These are phyloP conservation scores for Rhagophthalmus giganteus DNA, from an alignment of 2,888 invertebrate genomes.

Conservation along the genomic window DNA sequence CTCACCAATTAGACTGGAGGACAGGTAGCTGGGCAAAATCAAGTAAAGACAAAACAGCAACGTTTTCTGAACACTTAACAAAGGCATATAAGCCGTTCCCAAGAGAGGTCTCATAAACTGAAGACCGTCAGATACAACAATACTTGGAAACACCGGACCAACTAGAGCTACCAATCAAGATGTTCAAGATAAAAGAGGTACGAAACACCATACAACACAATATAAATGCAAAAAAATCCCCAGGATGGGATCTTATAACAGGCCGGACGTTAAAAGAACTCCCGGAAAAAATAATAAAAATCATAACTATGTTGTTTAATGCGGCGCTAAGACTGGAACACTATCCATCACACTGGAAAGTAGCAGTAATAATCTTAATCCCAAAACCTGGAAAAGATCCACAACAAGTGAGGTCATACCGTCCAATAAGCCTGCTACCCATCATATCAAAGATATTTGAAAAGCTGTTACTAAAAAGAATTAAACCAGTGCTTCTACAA, in stretches of 20 bases:
- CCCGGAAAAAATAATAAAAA: background rate
- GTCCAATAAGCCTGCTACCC: constrained; percentile 6
- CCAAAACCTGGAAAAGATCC: constrained; percentile 6
- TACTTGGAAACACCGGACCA: no score
- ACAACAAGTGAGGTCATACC: background rate
- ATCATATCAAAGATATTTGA: constrained; percentile 7
- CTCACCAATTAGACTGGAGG: background rate
- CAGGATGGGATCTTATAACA: constrained; percentile 5
- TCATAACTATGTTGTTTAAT: constrained; percentile 2
- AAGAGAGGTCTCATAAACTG: no score
- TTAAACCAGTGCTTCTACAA: background rate
- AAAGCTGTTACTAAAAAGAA: constrained; percentile 4
- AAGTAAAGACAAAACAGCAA: constrained; percentile 1
- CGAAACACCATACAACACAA: background rate
- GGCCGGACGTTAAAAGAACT: constrained; percentile 8
- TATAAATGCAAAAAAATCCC: constrained; percentile 6
- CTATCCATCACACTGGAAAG: constrained; percentile 2
- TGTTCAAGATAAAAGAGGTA: constrained; percentile 1
- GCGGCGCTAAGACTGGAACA: background rate
- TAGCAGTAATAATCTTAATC: background rate
- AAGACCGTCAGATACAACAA: no score
- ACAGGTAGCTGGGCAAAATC: background rate
- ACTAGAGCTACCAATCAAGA: constrained; percentile 8
- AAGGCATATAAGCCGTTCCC: constrained; percentile 1
- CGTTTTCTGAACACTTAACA: constrained; percentile 1